Conservation (phyloP, 2,888 invertebrate genomes). For the Hecatera dysodea region DNA sequence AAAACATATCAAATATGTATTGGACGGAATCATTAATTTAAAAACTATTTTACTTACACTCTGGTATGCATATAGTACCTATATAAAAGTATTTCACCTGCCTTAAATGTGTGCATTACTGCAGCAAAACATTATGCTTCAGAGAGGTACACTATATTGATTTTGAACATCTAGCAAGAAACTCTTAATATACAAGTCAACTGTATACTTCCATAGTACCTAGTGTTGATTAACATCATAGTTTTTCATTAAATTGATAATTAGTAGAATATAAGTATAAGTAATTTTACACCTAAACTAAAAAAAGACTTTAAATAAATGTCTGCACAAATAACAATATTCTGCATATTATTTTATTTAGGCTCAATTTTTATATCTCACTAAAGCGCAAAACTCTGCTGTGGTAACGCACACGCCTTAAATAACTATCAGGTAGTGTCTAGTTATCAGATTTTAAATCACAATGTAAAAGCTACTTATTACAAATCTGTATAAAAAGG, state of each 20-base stretch:
- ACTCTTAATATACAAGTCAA: too few relatives aligned
- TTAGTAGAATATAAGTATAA: too few relatives aligned
- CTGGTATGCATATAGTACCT: constrained; percentile 17
- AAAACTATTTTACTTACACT: background rate
- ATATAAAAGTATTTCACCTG: constrained; percentile 5
- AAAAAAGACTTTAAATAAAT: too few relatives aligned
- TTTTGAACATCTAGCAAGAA: too few relatives aligned
- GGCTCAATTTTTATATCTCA: too few relatives aligned
- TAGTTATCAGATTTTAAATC: constrained; percentile 17
- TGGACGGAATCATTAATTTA: constrained; percentile 46
- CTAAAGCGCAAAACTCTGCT: background rate
- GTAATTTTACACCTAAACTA: too few relatives aligned
- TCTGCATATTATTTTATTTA: too few relatives aligned
- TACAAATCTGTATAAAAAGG: constrained; percentile 19
- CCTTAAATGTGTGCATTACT: background rate
- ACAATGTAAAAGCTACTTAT: background rate
- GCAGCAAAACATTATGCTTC: background rate
- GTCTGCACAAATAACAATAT: too few relatives aligned
- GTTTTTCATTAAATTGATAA: too few relatives aligned
- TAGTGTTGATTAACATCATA: too few relatives aligned
- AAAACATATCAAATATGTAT: constrained; percentile 31
- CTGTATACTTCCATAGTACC: too few relatives aligned
- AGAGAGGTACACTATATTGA: background rate
- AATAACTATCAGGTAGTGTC: background rate
- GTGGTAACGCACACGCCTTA: background rate